Evolutionary conservation across 2,888 invertebrate genomes (phyloP).

Genomic region (Eurois occulta): DNA sequence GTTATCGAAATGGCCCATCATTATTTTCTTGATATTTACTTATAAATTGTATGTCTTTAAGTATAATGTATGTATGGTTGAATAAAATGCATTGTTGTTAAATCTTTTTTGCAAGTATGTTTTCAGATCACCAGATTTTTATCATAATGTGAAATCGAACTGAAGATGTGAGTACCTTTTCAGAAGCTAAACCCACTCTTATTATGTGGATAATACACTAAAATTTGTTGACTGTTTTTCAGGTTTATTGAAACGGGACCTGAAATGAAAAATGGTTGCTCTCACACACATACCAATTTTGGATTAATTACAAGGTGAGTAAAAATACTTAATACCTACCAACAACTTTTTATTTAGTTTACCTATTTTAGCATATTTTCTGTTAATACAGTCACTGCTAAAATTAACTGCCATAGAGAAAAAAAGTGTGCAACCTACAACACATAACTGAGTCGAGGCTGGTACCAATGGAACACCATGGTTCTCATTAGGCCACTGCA

Average conservation of each 20-base stretch:
- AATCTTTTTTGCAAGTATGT: conserved; percentile 54
- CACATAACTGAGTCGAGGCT: neutral
- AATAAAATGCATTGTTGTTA: conserved; percentile 4
- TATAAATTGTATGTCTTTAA: too few species aligned
- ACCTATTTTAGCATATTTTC: neutral
- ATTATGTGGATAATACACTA: neutral
- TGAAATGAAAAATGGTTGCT: neutral
- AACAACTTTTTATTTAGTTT: neutral
- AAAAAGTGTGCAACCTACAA: neutral
- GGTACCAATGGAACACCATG: neutral
- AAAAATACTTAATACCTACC: neutral
- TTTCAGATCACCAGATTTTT: conserved; percentile 47
- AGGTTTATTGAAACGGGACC: conserved; percentile 6
- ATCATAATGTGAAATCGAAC: neutral
- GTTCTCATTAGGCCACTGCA: neutral
- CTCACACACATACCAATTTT: neutral
- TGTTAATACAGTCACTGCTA: neutral
- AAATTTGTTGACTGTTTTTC: neutral
- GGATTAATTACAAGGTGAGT: conserved; percentile 21
- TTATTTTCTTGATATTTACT: neutral
- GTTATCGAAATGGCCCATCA: conserved; percentile 58
- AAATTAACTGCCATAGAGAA: neutral
- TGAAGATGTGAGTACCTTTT: conserved; percentile 29
- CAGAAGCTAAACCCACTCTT: neutral
- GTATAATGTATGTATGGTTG: neutral